Evolutionary conservation across 2,888 invertebrate species (phyloP).

Genomic region (Athripsodes cinereus): DNA sequence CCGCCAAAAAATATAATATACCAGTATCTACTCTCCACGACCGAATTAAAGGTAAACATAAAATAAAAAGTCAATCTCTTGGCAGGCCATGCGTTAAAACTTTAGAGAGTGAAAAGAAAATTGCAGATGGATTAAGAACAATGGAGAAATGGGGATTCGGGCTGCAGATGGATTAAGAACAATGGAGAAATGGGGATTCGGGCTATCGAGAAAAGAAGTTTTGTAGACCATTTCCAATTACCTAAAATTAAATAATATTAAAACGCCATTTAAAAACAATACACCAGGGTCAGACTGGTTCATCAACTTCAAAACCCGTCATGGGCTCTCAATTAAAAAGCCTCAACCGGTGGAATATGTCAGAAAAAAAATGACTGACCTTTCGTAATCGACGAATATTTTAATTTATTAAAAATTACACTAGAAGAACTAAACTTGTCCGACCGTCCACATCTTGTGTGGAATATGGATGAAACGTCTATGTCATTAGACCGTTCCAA

Average conservation of each 20-base stretch:
- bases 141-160: conserved; percentile 33
- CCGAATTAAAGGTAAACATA: conserved; percentile 26
- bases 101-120: conserved; percentile 28
- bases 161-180: conserved; percentile 28
- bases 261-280: conserved; percentile 31
- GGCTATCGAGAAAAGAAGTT: conserved; percentile 32
- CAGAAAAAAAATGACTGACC: background rate
- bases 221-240: conserved; percentile 30
- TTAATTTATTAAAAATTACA: background rate
- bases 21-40: conserved; percentile 28
- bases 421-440: background rate
- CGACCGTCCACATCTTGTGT: conserved; percentile 24
- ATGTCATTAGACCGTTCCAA: conserved; percentile 10
- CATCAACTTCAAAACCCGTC: conserved; percentile 30
- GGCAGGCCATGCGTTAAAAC: conserved; percentile 30
- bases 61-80: conserved; percentile 25
- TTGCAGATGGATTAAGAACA: conserved; percentile 28
- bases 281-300: conserved; percentile 32
- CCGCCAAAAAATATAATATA: too few relatives aligned
- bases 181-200: conserved; percentile 33
- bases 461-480: conserved; percentile 29
- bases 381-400: background rate
- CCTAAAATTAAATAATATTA: conserved; percentile 28
- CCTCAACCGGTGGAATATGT: conserved; percentile 32
- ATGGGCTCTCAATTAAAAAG: conserved; percentile 32